Evolutionary conservation across 2,113 vertebrate genomes (phyloP).

Genomic region (Pyxicephalus adspersus): DNA sequence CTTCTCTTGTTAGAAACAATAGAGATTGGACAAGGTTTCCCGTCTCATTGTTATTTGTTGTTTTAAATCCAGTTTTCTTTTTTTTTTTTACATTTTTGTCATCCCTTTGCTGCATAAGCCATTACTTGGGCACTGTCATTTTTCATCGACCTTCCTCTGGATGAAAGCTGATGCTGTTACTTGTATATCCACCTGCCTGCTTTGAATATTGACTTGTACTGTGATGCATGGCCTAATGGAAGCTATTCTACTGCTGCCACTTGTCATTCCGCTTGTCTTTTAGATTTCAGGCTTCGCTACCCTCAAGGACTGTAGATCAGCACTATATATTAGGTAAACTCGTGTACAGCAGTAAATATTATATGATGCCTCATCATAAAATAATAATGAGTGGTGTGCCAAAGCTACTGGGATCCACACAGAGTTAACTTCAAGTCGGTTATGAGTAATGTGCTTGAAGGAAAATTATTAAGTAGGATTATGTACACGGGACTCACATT

Average conservation of each 20-base stretch:
- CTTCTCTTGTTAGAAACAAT: too few species aligned
- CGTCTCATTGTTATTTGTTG: not conserved
- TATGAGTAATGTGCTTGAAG: too few species aligned
- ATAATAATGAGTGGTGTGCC: constrained; percentile 27
- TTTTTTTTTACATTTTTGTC: constrained; percentile 10
- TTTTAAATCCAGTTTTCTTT: not conserved
- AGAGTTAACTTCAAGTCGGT: constrained; percentile 17
- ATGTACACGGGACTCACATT: not conserved
- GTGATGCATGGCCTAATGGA: constrained; percentile 37
- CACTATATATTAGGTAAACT: constrained; percentile 31
- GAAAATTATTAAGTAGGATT: too few species aligned
- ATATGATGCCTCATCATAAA: constrained; percentile 46
- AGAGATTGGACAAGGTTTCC: too few species aligned
- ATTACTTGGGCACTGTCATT: constrained; percentile 31
- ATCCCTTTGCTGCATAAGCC: not conserved
- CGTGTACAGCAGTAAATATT: constrained; percentile 37
- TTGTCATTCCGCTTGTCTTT: constrained; percentile 44
- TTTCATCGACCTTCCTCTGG: constrained; percentile 16
- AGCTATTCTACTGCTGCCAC: constrained; percentile 15
- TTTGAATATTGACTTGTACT: constrained; percentile 40
- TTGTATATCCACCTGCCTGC: constrained; percentile 45
- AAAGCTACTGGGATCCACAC: not conserved
- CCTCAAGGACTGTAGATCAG: constrained; percentile 31
- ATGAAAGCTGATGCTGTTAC: constrained; percentile 41
- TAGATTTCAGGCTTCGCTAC: constrained; percentile 37